Conservation (phyloP, 2,113 vertebrate genomes). For the Esox niger region DNA sequence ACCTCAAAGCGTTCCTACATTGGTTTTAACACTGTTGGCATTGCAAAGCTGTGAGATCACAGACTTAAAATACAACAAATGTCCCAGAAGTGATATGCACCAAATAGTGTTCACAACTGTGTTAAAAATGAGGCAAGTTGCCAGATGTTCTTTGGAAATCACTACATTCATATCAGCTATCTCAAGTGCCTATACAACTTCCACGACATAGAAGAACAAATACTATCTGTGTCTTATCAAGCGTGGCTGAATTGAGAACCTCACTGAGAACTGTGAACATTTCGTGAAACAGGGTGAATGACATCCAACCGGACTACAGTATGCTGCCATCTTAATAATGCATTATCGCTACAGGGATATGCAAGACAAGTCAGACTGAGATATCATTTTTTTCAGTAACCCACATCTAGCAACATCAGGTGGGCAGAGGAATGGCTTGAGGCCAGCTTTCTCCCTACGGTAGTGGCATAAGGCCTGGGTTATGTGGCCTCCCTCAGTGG, state of each 20-base stretch:
- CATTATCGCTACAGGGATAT: not conserved
- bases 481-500: not conserved
- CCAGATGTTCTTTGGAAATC: not conserved
- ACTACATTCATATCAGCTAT: too few species aligned
- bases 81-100: not conserved
- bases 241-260: not conserved
- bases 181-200: too few species aligned
- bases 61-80: slow-evolving; percentile 24
- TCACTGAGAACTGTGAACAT: not conserved
- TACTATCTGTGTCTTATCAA: not conserved
- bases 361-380: slow-evolving; percentile 5
- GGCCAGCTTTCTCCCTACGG: not conserved
- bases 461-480: not conserved
- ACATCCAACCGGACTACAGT: not conserved
- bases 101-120: not conserved
- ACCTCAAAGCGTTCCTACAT: slow-evolving; percentile 53
- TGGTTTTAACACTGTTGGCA: slow-evolving; percentile 55
- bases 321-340: not conserved
- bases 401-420: not conserved
- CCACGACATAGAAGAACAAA: too few species aligned
- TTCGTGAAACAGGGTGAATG: not conserved
- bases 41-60: slow-evolving; percentile 55
- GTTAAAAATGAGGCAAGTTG: not conserved
- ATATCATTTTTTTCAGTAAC: not conserved
- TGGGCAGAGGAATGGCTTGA: not conserved